A percentile compares a stretch with the other conserved stretches of the same genome.
Conservation (phyloP, 2,797 vertebrate genomes). For the Phalloptychus januarius region DNA sequence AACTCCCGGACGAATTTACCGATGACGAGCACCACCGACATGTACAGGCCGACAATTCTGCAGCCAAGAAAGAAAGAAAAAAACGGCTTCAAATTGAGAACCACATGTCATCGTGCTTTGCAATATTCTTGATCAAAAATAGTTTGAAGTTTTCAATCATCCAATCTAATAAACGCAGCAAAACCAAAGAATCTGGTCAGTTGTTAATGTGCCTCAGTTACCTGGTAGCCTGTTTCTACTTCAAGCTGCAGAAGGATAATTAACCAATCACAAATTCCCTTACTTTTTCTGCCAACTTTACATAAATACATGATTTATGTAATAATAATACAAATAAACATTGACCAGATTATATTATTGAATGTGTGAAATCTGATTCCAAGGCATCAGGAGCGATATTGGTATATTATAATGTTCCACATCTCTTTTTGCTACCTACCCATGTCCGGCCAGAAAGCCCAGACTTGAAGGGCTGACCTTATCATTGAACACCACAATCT, state of each 20-base stretch:
- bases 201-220: neutral
- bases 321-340: neutral
- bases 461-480: constrained; percentile 87
- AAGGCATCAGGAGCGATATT: neutral
- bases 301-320: too few species aligned
- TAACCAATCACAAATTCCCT: too few species aligned
- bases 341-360: neutral
- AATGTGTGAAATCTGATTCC: neutral
- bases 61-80: neutral
- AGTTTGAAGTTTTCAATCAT: neutral
- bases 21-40: constrained; percentile 82
- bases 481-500: constrained; percentile 82
- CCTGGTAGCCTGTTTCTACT: too few species aligned
- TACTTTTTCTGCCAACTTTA: too few species aligned
- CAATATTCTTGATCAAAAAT: neutral
- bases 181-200: neutral
- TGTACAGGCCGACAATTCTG: constrained; percentile 83
- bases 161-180: neutral
- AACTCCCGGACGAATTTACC: constrained; percentile 86
- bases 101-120: neutral
- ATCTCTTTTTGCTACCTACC: constrained; percentile 66
- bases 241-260: too few species aligned
- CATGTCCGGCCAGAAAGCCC: constrained; percentile 84
- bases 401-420: neutral
- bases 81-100: neutral